Base-by-base conservation (phyloP, 2,888 invertebrate species). In the Caenorhabditis afra region DNA sequence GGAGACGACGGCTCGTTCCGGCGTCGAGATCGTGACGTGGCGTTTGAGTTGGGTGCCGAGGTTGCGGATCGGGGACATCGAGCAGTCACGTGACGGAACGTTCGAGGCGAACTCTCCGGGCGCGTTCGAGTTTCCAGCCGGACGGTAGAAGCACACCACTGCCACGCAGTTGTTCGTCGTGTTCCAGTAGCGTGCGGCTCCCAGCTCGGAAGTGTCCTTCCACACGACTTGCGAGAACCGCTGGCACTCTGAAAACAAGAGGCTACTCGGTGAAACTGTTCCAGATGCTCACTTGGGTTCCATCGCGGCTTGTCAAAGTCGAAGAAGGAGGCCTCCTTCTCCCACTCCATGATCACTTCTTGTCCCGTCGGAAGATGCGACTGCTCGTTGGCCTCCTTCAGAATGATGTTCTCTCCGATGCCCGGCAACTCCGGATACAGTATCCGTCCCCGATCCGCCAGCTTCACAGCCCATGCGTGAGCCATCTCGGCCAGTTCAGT, bases 161-260 rank as follows among this genome's bases (percentile, higher is more conserved):
- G 89, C 88, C 14, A 90, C 85, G 66, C 87, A 86, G 67, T 89
- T 87, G 61, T 86, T 87, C 20, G 85, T 78, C 7, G 87, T 90
- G 58, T 88, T 87, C 90, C 90, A 90, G 55, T 86, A 86, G 23
- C 89, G 58, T 3, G 84, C 84, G 0, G 82, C 84, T 45, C 84
- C 84, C 11, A 84, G 62, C 61, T 84, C 84, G 12, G 67, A 55
- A 12, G 87, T 85, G 35, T 87, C 86, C 37, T 87, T 81, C 90
- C 90, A 90, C 2, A 90, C 84, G 80, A 90, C 87, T 80, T 90
- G 90, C 0, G 90, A 87, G 79, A 90, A 90, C 70, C 87, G 77
- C 73, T 89, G 87, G 65, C 87, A 86, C 76, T 88, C 88, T 89
- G 83, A 67, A 88, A 83, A 23, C 14, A 29, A 3, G 14, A 49